Percentiles rank a stretch among this genome's conserved stretches.
These are phyloP conservation scores for Hyles vespertilio DNA, from an alignment of 1,140 invertebrate genomes.

Conservation along the genomic window DNA sequence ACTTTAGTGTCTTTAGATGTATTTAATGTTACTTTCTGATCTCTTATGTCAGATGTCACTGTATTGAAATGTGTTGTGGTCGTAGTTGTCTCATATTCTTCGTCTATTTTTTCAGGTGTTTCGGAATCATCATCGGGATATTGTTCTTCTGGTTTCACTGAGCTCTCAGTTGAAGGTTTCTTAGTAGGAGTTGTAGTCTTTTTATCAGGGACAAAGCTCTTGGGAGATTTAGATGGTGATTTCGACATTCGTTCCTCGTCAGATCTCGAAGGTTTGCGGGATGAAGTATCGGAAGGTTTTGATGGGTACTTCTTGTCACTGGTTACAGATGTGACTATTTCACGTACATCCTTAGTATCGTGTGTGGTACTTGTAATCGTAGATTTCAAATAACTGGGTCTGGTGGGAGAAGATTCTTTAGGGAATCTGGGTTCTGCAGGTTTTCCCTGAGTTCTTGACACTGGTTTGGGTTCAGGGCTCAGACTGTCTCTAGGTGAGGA, in stretches of 20 bases:
- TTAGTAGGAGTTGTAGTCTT: no score
- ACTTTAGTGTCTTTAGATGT: no score
- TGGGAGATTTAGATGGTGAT: slow-evolving; percentile 1
- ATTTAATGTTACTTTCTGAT: no score
- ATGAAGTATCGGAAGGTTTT: slow-evolving; percentile 5
- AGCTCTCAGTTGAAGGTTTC: no score
- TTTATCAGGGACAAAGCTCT: background rate
- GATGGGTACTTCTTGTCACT: background rate
- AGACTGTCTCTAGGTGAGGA: background rate
- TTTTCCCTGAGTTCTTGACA: background rate
- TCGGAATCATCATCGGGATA: no score
- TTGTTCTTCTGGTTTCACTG: no score
- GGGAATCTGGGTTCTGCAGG: slow-evolving; percentile 7
- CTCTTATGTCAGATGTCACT: no score
- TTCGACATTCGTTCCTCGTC: background rate
- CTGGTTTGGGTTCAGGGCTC: slow-evolving; percentile 10
- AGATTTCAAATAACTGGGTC: slow-evolving; percentile 8
- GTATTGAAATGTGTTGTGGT: no score
- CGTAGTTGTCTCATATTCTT: no score
- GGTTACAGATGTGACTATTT: slow-evolving; percentile 1
- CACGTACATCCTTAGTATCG: slow-evolving; percentile 11
- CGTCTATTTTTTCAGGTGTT: no score
- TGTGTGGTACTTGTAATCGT: slow-evolving; percentile 10
- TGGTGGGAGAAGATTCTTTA: slow-evolving; percentile 11
- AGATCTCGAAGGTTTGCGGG: background rate